Evolutionary conservation across 92 coral and sea anemone species (phyloP).

Genomic region (Diadumene lineata): DNA sequence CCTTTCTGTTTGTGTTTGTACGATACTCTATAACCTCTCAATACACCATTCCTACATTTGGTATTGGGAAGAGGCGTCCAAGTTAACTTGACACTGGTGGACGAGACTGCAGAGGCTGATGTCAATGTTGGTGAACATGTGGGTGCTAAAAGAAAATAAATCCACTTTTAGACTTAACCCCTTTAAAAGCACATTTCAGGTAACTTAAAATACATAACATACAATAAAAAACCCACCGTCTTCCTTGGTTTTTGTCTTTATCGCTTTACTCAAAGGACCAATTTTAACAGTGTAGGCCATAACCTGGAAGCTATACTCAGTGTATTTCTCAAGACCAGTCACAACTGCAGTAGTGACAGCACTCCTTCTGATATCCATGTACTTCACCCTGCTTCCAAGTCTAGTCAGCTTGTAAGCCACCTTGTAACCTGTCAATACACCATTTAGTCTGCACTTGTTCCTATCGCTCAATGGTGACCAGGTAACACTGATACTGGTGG

Average conservation of each 20-base stretch:
- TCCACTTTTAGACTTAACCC: too few relatives aligned
- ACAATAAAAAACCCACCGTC: slow-evolving; percentile 12
- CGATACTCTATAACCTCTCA: slow-evolving; percentile 23
- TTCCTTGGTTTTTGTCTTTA: slow-evolving; percentile 16
- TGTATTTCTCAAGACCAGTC: slow-evolving; percentile 13
- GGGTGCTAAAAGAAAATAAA: slow-evolving; percentile 12
- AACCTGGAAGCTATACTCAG: slow-evolving; percentile 32
- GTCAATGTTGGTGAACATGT: slow-evolving; percentile 6
- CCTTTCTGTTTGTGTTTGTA: neutral
- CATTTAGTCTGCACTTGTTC: neutral
- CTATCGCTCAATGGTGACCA: slow-evolving; percentile 14
- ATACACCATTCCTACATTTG: slow-evolving; percentile 16
- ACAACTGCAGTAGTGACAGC: neutral
- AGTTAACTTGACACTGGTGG: slow-evolving; percentile 13
- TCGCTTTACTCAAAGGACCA: slow-evolving; percentile 18
- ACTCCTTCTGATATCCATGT: neutral
- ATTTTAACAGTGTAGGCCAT: slow-evolving; percentile 30
- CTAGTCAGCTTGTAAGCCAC: neutral
- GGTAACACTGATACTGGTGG: slow-evolving; percentile 20
- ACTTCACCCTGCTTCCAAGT: neutral
- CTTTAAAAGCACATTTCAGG: too few relatives aligned
- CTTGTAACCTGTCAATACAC: slow-evolving; percentile 35
- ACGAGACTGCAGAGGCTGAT: neutral
- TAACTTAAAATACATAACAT: too few relatives aligned
- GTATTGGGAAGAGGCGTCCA: slow-evolving; percentile 19